Evolutionary conservation across 2,797 vertebrate species (phyloP).

Genomic region (Rhinichthys osculus): DNA sequence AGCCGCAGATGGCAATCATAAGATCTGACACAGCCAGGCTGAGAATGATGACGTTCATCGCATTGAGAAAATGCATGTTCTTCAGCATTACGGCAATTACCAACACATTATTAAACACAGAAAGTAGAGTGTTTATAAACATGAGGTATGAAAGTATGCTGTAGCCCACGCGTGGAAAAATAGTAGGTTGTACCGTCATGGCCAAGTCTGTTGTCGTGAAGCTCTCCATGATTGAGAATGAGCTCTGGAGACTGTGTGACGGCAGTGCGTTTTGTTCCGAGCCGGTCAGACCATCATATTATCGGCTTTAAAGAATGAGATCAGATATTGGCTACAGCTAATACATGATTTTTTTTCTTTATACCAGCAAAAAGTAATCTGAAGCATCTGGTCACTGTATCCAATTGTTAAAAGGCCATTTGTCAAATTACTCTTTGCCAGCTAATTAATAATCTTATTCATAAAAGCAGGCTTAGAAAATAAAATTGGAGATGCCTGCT

Average conservation of each 20-base stretch:
- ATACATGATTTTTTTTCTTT: background rate
- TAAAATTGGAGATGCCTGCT: background rate
- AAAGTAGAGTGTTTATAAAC: slow-evolving; percentile 74
- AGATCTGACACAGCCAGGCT: slow-evolving; percentile 74
- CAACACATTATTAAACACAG: slow-evolving; percentile 76
- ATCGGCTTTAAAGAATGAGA: background rate
- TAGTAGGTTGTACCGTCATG: slow-evolving; percentile 58
- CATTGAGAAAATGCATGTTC: slow-evolving; percentile 66
- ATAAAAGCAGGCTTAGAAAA: slow-evolving; percentile 17
- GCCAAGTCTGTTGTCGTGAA: slow-evolving; percentile 54
- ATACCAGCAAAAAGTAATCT: background rate
- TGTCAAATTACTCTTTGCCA: slow-evolving; percentile 34
- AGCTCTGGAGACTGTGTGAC: slow-evolving; percentile 23
- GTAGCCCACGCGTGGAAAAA: slow-evolving; percentile 75
- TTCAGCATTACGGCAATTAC: slow-evolving; percentile 69
- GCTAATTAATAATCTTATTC: slow-evolving; percentile 14
- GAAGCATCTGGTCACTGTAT: slow-evolving; percentile 13
- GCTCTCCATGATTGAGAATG: slow-evolving; percentile 64
- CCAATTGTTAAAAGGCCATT: slow-evolving; percentile 14
- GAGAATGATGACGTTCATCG: slow-evolving; percentile 72
- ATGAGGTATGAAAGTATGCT: slow-evolving; percentile 76
- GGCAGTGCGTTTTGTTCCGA: background rate
- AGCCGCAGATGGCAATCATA: slow-evolving; percentile 75
- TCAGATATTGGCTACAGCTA: background rate
- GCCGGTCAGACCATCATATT: background rate